Percentiles rank a stretch among this genome's conserved stretches.
These are phyloP conservation scores for Alexandromys fortis DNA, from an alignment of 2,113 vertebrate genomes.

Conservation along the genomic window DNA sequence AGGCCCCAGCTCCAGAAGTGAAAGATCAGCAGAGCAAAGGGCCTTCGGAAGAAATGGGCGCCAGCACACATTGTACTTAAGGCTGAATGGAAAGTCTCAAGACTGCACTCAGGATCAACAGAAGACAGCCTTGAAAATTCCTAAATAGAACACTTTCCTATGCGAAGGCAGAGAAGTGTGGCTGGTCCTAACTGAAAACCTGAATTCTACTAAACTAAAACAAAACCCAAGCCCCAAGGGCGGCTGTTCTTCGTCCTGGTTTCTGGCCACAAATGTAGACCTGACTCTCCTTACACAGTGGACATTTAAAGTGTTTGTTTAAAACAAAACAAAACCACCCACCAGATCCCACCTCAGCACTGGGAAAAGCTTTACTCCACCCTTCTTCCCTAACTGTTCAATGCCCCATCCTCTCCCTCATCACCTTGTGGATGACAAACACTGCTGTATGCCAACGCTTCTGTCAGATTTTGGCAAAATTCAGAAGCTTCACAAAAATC, in stretches of 20 bases:
- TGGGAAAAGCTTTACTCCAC: neutral
- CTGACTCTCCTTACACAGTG: neutral
- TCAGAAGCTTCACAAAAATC: neutral
- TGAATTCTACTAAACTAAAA: neutral
- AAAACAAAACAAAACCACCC: neutral
- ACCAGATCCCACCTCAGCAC: neutral
- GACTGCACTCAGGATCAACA: neutral
- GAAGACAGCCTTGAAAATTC: neutral
- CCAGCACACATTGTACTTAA: neutral
- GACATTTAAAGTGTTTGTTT: neutral
- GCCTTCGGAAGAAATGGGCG: neutral
- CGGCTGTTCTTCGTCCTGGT: neutral
- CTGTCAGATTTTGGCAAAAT: neutral
- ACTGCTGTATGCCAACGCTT: neutral
- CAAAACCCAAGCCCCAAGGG: neutral
- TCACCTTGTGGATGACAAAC: too few relatives aligned
- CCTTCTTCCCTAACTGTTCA: neutral
- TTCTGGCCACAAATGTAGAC: neutral
- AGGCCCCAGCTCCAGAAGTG: neutral
- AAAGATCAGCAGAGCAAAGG: neutral
- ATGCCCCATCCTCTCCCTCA: neutral
- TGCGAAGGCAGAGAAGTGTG: neutral
- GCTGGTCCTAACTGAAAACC: neutral
- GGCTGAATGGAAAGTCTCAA: constrained; percentile 12
- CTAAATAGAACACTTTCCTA: neutral